Percentiles rank a stretch among this genome's conserved stretches.
Evolutionary conservation across 2,888 invertebrate genomes (phyloP).

Genomic region (Troilus luridus): DNA sequence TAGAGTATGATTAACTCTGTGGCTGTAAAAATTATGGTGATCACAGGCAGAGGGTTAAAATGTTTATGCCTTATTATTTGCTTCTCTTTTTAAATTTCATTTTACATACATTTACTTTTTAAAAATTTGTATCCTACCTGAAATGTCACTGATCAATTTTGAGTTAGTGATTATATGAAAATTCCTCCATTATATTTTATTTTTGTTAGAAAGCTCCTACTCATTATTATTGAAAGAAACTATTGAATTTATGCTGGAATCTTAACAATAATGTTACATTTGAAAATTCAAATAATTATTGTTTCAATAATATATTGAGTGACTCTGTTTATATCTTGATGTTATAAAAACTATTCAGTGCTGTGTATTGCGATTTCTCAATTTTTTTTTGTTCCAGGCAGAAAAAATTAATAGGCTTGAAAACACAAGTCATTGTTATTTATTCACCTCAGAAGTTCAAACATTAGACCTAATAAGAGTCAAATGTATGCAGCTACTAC

Average conservation of each 20-base stretch:
- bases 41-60: no score
- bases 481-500: conserved; percentile 4
- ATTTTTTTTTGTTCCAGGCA: conserved; percentile 39
- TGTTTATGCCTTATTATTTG: no score
- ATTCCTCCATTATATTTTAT: neutral
- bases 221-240: neutral
- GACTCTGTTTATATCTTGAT: neutral
- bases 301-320: neutral
- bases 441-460: conserved; percentile 31
- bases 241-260: neutral
- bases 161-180: neutral
- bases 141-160: neutral
- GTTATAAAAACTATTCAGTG: neutral
- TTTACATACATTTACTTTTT: no score
- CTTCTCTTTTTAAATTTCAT: no score
- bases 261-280: neutral
- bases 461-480: conserved; percentile 26
- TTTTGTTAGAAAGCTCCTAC: neutral
- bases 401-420: conserved; percentile 11
- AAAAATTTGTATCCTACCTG: neutral
- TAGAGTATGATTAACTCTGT: no score
- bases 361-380: neutral
- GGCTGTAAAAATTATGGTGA: no score
- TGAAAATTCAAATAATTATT: neutral
- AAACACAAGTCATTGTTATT: conserved; percentile 18